Conservation (phyloP, 2,888 invertebrate species). For the Bimastos eiseni region DNA sequence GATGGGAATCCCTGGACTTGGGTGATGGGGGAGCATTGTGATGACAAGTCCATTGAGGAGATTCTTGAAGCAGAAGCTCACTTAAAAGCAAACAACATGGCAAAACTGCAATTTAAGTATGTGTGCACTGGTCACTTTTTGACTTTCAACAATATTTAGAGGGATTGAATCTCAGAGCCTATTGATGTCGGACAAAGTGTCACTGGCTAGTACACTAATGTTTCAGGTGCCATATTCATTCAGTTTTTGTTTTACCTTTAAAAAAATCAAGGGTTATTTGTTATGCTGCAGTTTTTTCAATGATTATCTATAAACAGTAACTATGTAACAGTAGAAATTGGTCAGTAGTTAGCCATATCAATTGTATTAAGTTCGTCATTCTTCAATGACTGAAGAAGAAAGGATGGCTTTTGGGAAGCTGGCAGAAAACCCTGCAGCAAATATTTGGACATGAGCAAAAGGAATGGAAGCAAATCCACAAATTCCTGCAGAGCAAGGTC, state of each 20-base stretch:
- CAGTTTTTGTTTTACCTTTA: too few species aligned
- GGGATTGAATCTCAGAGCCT: not conserved
- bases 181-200: not conserved
- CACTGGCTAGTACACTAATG: not conserved
- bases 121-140: not conserved
- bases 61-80: constrained; percentile 69
- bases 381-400: too few species aligned
- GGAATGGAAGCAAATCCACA: not conserved
- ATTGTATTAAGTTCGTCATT: too few species aligned
- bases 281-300: too few species aligned
- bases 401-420: too few species aligned
- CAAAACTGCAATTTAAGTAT: constrained; percentile 52
- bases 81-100: constrained; percentile 69
- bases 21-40: constrained; percentile 82
- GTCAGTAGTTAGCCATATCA: too few species aligned
- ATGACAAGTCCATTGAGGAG: constrained; percentile 72
- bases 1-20: constrained; percentile 78
- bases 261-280: too few species aligned
- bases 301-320: too few species aligned
- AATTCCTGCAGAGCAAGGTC: not conserved
- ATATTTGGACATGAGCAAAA: too few species aligned
- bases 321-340: too few species aligned
- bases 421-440: too few species aligned
- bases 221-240: too few species aligned
- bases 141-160: not conserved